These are phyloP conservation scores for Rhaphigaster nebulosa DNA, from an alignment of 2,888 invertebrate genomes.

Conservation along the genomic window DNA sequence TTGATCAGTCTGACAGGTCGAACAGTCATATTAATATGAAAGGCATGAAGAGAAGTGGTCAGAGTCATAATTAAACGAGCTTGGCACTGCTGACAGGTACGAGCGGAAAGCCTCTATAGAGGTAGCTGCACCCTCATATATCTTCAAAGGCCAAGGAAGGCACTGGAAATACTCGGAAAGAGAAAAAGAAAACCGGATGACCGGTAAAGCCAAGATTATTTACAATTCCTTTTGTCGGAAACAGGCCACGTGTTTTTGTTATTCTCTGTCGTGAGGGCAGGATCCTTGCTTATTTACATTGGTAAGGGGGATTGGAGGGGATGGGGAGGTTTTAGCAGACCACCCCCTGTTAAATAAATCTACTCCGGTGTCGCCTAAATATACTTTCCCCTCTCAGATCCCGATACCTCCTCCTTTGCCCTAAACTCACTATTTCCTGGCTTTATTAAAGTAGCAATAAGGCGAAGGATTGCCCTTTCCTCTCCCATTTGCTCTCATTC, in stretches of 20 bases:
- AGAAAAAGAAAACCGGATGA: conserved; percentile 6
- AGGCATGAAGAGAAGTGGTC: background rate
- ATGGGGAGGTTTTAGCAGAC: background rate
- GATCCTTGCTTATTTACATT: conserved; percentile 37
- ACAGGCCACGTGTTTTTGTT: conserved; percentile 51
- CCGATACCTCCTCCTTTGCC: background rate
- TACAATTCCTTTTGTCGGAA: conserved; percentile 50
- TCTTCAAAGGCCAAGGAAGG: conserved; percentile 2
- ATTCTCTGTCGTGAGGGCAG: background rate
- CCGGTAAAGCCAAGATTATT: conserved; percentile 33
- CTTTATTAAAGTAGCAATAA: background rate
- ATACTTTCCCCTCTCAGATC: background rate
- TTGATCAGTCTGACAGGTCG: background rate
- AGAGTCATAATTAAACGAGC: background rate
- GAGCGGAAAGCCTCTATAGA: background rate
- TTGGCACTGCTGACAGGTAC: background rate
- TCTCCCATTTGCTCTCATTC: conserved; percentile 15
- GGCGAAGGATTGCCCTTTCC: background rate
- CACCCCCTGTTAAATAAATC: conserved; percentile 29
- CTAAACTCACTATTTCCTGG: background rate
- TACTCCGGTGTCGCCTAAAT: conserved; percentile 10
- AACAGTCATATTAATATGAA: background rate
- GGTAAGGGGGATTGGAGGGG: background rate
- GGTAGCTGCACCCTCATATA: background rate
- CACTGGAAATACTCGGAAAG: background rate